Conservation (phyloP, 2,888 invertebrate genomes). For the Volucella bombylans region DNA sequence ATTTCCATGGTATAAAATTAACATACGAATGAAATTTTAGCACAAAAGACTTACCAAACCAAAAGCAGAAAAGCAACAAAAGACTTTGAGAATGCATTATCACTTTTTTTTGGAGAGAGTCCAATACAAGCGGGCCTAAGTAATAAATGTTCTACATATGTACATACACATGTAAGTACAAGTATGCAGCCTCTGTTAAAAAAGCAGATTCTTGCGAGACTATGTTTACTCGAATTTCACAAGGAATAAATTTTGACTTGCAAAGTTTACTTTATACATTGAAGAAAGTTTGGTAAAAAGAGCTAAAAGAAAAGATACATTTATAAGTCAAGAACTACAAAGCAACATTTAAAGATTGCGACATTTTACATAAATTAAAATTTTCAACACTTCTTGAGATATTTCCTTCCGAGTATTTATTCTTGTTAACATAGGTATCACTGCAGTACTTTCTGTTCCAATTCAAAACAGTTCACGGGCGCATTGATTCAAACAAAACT, state of each 20-base stretch:
- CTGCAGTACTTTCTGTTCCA: too few relatives aligned
- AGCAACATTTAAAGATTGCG: slow-evolving; percentile 34
- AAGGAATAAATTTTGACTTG: not conserved
- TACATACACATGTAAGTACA: slow-evolving; percentile 19
- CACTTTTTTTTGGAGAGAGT: not conserved
- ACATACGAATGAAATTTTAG: slow-evolving; percentile 19
- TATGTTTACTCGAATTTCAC: not conserved
- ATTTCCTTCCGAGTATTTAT: too few relatives aligned
- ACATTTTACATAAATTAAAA: too few relatives aligned
- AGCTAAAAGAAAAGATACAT: slow-evolving; percentile 56
- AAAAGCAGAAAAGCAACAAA: slow-evolving; percentile 31
- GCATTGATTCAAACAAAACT: too few relatives aligned
- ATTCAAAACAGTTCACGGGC: too few relatives aligned
- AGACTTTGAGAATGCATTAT: slow-evolving; percentile 40
- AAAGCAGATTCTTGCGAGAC: slow-evolving; percentile 7
- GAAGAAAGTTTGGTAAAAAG: slow-evolving; percentile 54
- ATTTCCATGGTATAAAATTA: slow-evolving; percentile 6
- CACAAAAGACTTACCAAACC: slow-evolving; percentile 47
- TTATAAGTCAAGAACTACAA: slow-evolving; percentile 43
- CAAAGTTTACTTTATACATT: slow-evolving; percentile 22
- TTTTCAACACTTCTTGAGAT: too few relatives aligned
- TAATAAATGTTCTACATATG: slow-evolving; percentile 11
- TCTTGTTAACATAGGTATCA: too few relatives aligned
- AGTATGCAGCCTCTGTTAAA: not conserved
- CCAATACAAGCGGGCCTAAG: not conserved